Conservation (phyloP, 2,888 invertebrate species). For the Pyrochroa serraticornis region DNA sequence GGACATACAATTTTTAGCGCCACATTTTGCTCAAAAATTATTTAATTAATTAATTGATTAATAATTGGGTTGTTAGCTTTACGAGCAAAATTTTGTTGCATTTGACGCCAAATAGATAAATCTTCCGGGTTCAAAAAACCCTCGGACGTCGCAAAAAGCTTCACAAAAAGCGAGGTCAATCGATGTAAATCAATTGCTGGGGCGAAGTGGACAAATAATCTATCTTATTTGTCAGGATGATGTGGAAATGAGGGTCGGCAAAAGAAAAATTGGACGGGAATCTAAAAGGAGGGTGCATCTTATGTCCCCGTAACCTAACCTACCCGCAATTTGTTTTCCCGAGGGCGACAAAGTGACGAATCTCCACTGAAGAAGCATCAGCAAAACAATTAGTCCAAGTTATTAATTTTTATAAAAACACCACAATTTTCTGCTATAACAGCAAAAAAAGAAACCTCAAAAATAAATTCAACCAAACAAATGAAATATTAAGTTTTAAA, state of each 20-base stretch:
- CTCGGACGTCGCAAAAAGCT: slow-evolving; percentile 14
- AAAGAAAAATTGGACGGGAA: slow-evolving; percentile 50
- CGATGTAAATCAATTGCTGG: slow-evolving; percentile 58
- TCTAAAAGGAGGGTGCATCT: slow-evolving; percentile 33
- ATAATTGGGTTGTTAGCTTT: too few relatives aligned
- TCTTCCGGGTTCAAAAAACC: not conserved
- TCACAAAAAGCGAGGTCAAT: slow-evolving; percentile 44
- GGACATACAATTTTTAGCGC: too few relatives aligned
- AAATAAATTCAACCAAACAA: too few relatives aligned
- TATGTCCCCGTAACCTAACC: slow-evolving; percentile 13
- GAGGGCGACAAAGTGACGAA: slow-evolving; percentile 5
- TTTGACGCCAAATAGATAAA: not conserved
- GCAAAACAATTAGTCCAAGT: too few relatives aligned
- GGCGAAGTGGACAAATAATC: slow-evolving; percentile 57
- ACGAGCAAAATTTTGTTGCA: too few relatives aligned
- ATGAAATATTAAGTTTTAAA: too few relatives aligned
- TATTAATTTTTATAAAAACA: too few relatives aligned
- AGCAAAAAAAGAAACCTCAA: too few relatives aligned
- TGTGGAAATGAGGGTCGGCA: slow-evolving; percentile 54
- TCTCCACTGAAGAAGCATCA: too few relatives aligned
- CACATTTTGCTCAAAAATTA: too few relatives aligned
- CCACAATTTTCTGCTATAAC: too few relatives aligned
- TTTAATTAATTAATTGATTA: too few relatives aligned
- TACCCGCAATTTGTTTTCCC: slow-evolving; percentile 21
- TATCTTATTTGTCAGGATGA: slow-evolving; percentile 57